Conservation (phyloP, 2,113 vertebrate species). For the Cygnus atratus region DNA sequence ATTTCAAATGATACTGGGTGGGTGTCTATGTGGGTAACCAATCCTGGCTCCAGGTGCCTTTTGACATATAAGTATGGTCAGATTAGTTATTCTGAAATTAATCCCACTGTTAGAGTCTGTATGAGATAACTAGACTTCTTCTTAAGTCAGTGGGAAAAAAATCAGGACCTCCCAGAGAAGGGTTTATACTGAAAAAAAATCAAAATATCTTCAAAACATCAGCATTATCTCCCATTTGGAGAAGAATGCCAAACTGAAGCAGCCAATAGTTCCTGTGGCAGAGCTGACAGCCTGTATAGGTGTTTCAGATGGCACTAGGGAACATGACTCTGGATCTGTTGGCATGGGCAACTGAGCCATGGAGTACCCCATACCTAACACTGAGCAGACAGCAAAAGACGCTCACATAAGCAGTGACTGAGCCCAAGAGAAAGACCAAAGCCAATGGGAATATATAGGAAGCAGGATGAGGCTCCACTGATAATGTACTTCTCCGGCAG, state of each 20-base stretch:
- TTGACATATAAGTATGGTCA: not conserved
- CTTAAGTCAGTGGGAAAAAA: not conserved
- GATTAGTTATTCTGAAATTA: not conserved
- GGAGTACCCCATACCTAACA: fast-evolving
- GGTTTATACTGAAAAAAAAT: not conserved
- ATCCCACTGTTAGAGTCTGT: not conserved
- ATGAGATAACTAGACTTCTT: not conserved
- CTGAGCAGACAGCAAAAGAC: not conserved
- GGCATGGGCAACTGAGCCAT: not conserved
- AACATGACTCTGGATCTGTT: not conserved
- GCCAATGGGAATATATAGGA: not conserved
- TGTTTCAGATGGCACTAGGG: not conserved
- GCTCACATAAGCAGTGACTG: fast-evolving
- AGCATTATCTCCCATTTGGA: not conserved
- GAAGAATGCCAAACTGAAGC: not conserved
- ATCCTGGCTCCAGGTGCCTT: not conserved
- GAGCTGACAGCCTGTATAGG: not conserved
- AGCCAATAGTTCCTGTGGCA: fast-evolving
- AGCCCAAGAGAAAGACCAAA: not conserved
- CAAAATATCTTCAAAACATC: not conserved
- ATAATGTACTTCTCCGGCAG: not conserved
- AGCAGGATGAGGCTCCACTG: not conserved
- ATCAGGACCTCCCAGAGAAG: not conserved
- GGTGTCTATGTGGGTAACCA: not conserved
- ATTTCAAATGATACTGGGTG: not conserved